Percentiles rank a stretch among this genome's conserved stretches.
Conservation (phyloP, 2,888 invertebrate species). For the Nomada ferruginata region DNA sequence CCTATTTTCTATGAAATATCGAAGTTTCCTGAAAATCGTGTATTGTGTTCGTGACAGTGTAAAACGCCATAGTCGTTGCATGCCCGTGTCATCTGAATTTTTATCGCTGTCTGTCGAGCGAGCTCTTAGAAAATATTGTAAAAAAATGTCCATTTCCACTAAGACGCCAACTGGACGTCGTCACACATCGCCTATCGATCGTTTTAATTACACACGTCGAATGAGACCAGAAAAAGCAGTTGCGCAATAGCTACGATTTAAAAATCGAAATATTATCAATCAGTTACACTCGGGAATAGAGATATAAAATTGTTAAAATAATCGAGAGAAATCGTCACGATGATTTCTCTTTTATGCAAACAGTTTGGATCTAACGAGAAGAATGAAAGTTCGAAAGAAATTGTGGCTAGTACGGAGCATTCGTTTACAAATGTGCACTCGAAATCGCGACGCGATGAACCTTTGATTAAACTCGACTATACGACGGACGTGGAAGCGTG, state of each 20-base stretch:
- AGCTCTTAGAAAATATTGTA: constrained; percentile 68
- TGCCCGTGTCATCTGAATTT: constrained; percentile 45
- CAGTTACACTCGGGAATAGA: constrained; percentile 3
- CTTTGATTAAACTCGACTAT: constrained; percentile 21
- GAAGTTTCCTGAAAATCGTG: neutral
- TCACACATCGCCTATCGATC: constrained; percentile 21
- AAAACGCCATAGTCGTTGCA: constrained; percentile 25
- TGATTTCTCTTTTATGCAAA: no score
- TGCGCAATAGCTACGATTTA: constrained; percentile 17
- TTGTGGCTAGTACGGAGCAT: neutral
- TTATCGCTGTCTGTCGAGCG: constrained; percentile 42
- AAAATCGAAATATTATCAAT: constrained; percentile 14
- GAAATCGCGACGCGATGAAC: constrained; percentile 17
- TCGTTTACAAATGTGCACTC: constrained; percentile 9
- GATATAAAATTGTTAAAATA: constrained; percentile 23
- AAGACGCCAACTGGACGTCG: neutral
- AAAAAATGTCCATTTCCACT: constrained; percentile 60
- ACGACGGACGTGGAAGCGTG: constrained; percentile 66
- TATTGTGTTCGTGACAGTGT: constrained; percentile 12
- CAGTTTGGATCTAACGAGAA: neutral
- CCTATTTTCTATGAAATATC: constrained; percentile 32
- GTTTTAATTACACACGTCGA: constrained; percentile 10
- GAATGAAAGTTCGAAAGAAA: constrained; percentile 36
- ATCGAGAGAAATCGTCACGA: constrained; percentile 5
- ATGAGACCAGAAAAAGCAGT: constrained; percentile 21